Base-by-base conservation (phyloP, 1,140 invertebrate genomes). In the Aporrectodea caliginosa region DNA sequence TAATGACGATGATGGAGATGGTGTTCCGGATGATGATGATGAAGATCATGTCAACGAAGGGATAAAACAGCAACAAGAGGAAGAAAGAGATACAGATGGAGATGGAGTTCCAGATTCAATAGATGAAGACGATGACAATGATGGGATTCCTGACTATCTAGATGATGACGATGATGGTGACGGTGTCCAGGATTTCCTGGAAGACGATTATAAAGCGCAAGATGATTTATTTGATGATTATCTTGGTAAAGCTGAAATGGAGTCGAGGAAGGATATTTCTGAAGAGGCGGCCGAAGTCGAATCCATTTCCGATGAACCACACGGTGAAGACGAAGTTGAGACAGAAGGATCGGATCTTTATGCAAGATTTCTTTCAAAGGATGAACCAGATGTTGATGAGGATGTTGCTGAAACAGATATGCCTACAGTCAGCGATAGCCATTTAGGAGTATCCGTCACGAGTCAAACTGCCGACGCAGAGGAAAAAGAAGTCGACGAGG, bases 151-250 rank as follows among this genome's bases (percentile, higher is more conserved):
- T 29, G 75, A 76, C 31, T 76, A 76, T 43, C 34, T 76, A 27
- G 75, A 76, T 29, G 75, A 76, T 1, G 80, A 81, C 31, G 73
- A 81, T 32, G 80, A 81, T 34, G 78, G 78, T 69, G 80, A 81
- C 69, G 80, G 80, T 35, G 33, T 81, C 1, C 33, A 77, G 30
- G 80, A 81, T 58, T 78, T 72, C 77, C 69, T 78, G 2, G 77
- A 78, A 22, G 78, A 75, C 29, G 79, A 81, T 22, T 69, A 81
- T 16, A 34, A 58, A 75, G 80, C 34, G 22, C 79, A 81, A 33
- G 69, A 69, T 6, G 70, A 68, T 29, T 32, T 70, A 30, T 78
- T 73, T 32, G 32, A 22, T 58, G 1, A 29, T 70, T 31, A 33
- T n/a, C 22, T 58, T 29, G 34, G 22, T 1, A 68, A 1, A 31